These are phyloP conservation scores for Scarus forsteni DNA, from an alignment of 2,797 vertebrate species.

Conservation along the genomic window DNA sequence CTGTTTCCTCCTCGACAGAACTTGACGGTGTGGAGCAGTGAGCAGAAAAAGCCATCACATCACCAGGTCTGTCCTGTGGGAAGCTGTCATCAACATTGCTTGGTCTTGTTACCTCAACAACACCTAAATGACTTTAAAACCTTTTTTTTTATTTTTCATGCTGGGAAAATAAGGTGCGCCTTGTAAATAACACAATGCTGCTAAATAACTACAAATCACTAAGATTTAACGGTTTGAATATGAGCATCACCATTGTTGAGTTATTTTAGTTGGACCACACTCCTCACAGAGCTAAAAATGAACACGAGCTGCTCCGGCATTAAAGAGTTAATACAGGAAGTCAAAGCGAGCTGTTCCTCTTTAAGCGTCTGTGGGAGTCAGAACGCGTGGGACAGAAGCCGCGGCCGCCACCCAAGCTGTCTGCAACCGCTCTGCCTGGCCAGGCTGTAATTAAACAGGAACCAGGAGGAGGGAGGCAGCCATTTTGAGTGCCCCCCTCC, in stretches of 20 bases:
- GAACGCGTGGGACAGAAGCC: slow-evolving; percentile 57
- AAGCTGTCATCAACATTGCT: too few relatives aligned
- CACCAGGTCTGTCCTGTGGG: too few relatives aligned
- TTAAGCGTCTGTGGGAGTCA: slow-evolving; percentile 44
- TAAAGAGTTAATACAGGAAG: slow-evolving; percentile 10
- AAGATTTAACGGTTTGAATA: too few relatives aligned
- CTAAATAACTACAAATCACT: too few relatives aligned
- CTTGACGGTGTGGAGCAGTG: too few relatives aligned
- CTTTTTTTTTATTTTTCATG: too few relatives aligned
- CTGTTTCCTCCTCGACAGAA: too few relatives aligned
- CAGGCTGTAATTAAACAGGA: slow-evolving; percentile 83
- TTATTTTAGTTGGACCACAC: not conserved
- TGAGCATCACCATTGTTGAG: not conserved
- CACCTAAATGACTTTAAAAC: too few relatives aligned
- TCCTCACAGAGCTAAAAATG: not conserved
- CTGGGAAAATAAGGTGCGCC: too few relatives aligned
- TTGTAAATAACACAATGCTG: too few relatives aligned
- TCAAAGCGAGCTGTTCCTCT: slow-evolving; percentile 29
- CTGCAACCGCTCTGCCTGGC: slow-evolving; percentile 59
- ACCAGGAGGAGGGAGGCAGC: slow-evolving; percentile 73
- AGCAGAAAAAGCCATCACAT: too few relatives aligned
- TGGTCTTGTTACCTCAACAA: too few relatives aligned
- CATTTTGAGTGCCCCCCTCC: slow-evolving; percentile 56
- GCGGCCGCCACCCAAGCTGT: slow-evolving; percentile 78
- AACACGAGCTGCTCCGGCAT: not conserved